phyloP scores from a whole-genome alignment of 2,113 vertebrate species.

The Malurus alboscapulatus region DNA sequence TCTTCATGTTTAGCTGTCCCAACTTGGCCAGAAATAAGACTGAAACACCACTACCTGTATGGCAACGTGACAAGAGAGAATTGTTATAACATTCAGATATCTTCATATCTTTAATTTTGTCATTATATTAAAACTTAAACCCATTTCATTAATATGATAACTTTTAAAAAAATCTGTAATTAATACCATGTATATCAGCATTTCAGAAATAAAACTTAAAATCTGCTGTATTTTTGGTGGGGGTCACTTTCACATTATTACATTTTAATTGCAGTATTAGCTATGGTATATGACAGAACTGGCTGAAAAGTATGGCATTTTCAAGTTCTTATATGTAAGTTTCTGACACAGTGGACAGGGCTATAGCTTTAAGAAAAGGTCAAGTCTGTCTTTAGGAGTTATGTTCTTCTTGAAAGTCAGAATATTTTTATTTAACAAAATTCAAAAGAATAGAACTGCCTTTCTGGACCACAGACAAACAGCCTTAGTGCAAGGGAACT shows the following conservation, averaged over 20 bases:
- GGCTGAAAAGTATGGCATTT: background rate
- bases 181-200: slow-evolving; percentile 74
- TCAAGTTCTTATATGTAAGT: background rate
- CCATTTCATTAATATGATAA: slow-evolving; percentile 75
- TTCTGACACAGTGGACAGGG: background rate
- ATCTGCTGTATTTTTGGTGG: slow-evolving; percentile 21
- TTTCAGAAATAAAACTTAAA: slow-evolving; percentile 71
- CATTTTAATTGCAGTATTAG: background rate
- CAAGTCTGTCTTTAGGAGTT: background rate
- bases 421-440: background rate
- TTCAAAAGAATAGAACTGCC: background rate
- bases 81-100: slow-evolving; percentile 40
- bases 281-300: background rate
- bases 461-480: background rate
- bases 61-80: slow-evolving; percentile 36
- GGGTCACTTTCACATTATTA: background rate
- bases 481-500: background rate
- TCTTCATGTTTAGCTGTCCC: slow-evolving; percentile 83
- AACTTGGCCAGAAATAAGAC: slow-evolving; percentile 89
- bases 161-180: slow-evolving; percentile 73
- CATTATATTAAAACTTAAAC: slow-evolving; percentile 53
- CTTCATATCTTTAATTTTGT: slow-evolving; percentile 42
- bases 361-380: background rate
- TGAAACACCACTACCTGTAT: slow-evolving; percentile 20
- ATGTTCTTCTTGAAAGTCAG: background rate